Evolutionary conservation across 2,797 vertebrate genomes (phyloP), one percentile per base, ranked within the genome.

Genomic region (Coccyzus lansbergi): DNA sequence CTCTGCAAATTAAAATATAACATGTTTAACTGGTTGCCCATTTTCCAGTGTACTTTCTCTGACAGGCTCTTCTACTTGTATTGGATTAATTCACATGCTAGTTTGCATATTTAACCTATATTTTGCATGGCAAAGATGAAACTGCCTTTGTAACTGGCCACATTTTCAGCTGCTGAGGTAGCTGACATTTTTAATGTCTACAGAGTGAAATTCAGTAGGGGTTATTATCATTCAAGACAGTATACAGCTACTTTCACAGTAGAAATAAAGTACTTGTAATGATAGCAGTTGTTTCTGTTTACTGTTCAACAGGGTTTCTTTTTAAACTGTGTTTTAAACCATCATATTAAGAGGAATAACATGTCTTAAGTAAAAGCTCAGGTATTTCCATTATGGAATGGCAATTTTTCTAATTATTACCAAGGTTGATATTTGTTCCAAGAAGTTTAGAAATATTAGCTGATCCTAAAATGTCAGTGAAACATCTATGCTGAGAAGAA

Each of bases 1-100:
- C 99, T 99, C 99, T 99, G 98, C 98, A 99, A 99, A 99, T 99
- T 99, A 99, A 99, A 99, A 99, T 99, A 99, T 99, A 99, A 99
- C 98, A 99, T 99, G 98, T 98, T 99, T 98, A 99, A 99, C 97
- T 94, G 92, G 96, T 96, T 97, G 80, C 84, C 63, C 90, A 89
- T 91, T 98, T 97, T 94, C 95, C 90, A 96, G 94, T 87, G 92
- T 98, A 83, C 92, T 96, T 98, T 96, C 90, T 92, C 91, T 89
- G 74, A 96, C 48, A 95, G 49, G 24, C 38, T 95, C 59, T 83
- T 90, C 62, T 7, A 49, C 72, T 94, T 93, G 87, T 81, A 96
- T 58, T 84, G 82, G 63, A 95, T 87, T 92, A 76, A 88, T 93
- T 68, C 33, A 68, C 70, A 44, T 56, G 64, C 26, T 90, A 75